phyloP scores from a whole-genome alignment of 2,797 vertebrate species.

The Phataginus tetradactyla region DNA sequence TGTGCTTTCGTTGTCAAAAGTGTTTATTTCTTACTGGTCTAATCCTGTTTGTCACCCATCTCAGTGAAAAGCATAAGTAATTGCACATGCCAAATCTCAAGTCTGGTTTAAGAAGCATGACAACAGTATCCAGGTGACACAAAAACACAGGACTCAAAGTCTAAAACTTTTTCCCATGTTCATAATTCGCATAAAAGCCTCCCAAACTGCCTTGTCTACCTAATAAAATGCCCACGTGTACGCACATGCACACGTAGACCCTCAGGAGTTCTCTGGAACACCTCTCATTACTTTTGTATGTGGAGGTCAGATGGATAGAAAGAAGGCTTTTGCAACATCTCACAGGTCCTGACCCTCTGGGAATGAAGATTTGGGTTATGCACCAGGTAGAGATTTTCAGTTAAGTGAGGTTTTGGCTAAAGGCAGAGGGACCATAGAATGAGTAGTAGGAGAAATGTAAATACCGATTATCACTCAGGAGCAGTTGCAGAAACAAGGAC shows the following conservation, averaged over 20 bases:
- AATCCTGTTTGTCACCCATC: not conserved
- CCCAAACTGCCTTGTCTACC: not conserved
- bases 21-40: not conserved
- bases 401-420: not conserved
- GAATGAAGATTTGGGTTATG: not conserved
- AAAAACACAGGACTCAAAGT: not conserved
- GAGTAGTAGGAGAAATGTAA: not conserved
- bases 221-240: not conserved
- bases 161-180: not conserved
- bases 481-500: not conserved
- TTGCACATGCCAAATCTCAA: not conserved
- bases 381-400: not conserved
- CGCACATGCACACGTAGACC: not conserved
- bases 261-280: not conserved
- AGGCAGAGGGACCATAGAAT: not conserved
- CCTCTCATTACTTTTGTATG: not conserved
- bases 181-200: not conserved
- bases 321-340: not conserved
- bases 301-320: not conserved
- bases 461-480: not conserved
- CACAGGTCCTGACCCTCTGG: not conserved
- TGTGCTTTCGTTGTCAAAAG: not conserved
- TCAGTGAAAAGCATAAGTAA: not conserved
- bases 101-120: not conserved
- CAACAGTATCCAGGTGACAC: not conserved